These are phyloP conservation scores for Xiphophorus couchianus DNA, from an alignment of 2,113 vertebrate genomes.

Conservation along the genomic window DNA sequence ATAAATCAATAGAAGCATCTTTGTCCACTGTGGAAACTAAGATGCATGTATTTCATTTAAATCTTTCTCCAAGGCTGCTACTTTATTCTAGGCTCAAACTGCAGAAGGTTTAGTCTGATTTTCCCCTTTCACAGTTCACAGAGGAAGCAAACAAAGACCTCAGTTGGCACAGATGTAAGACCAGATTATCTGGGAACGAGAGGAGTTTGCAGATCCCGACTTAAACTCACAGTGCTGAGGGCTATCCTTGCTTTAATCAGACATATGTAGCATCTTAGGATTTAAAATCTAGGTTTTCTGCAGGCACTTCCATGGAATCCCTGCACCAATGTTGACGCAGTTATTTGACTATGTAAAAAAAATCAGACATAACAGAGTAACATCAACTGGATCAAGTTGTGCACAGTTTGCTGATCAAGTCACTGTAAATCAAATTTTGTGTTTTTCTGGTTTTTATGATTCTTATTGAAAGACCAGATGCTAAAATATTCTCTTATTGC, in stretches of 20 bases:
- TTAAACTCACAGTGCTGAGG: neutral
- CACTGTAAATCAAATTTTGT: too few relatives aligned
- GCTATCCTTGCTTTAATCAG: neutral
- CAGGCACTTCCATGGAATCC: neutral
- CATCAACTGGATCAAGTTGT: too few relatives aligned
- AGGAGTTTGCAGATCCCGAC: neutral
- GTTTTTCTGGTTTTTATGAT: too few relatives aligned
- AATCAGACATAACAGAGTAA: too few relatives aligned
- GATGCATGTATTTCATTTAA: neutral
- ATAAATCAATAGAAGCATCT: too few relatives aligned
- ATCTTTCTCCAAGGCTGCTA: neutral
- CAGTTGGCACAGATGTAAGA: neutral
- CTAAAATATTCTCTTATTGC: too few relatives aligned
- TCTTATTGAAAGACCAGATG: too few relatives aligned
- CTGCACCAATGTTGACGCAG: neutral
- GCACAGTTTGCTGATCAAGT: too few relatives aligned
- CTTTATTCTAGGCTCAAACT: neutral
- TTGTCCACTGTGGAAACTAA: too few relatives aligned
- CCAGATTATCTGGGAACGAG: neutral
- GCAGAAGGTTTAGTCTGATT: neutral
- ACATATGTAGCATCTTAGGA: neutral
- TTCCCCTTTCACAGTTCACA: neutral
- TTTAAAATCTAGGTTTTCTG: neutral
- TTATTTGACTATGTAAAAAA: too few relatives aligned
- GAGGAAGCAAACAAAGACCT: neutral